Base-by-base conservation (phyloP, 53 echinoderm and acorn worm species). In the Stichopus horrens region DNA sequence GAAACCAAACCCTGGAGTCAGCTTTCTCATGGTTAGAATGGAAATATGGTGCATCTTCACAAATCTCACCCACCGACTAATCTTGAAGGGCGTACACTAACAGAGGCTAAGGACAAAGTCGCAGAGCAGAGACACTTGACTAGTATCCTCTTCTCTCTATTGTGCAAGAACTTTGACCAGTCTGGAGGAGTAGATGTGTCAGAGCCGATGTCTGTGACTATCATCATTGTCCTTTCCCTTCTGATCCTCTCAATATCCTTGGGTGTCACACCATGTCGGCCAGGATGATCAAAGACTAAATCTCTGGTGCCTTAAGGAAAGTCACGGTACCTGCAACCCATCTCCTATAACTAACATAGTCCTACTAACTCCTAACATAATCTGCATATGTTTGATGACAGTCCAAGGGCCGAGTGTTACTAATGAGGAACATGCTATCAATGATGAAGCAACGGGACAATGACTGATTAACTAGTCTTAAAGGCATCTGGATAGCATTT, bases 341-440 rank as follows among this genome's bases (percentile, higher is more conserved):
- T 7, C 73, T 58, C 74, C 91, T 58, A 79, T 77, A n/a, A n/a
- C n/a, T n/a, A n/a, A n/a, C n/a, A n/a, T n/a, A n/a, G n/a, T n/a
- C n/a, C n/a, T n/a, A 88, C 21, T 88, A 57, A 55, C 63, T 88
- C 4, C 8, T 22, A 10, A 80, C 54, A 56, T 91, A 91, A 57
- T 91, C 91, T 9, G 37, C 66, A 53, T 88, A 88, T 52, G 81
- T 91, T 22, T 91, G 63, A 53, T 91, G 88, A 71, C 54, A 65
- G 52, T 76, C 80, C 53, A 79, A 65, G 1, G 91, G 91, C 18
- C 65, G 79, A 16, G 88, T 91, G 57, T 88, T 78, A 8, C 77
- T 88, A 8, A 91, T 66, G 22, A 91, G 81, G 74, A 91, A 88
- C 57, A 88, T 88, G 37, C 55, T 79, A 13, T 91, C 91, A 54